Base-by-base conservation (phyloP, 1,140 invertebrate species). In the Apolygus lucorum region DNA sequence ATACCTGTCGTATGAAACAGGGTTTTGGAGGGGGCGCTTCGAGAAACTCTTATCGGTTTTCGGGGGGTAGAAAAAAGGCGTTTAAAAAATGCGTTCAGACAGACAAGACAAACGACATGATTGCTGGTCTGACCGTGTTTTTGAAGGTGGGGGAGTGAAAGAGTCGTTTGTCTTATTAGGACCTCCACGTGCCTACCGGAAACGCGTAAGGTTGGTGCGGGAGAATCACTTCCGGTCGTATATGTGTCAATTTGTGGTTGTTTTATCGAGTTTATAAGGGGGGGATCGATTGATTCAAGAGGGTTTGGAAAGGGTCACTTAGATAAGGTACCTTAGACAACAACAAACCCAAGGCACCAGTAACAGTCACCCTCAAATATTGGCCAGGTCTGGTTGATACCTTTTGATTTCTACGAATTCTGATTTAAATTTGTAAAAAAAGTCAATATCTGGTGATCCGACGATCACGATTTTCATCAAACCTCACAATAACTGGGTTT, bases 111-210 rank as follows among this genome's bases (percentile, higher is more conserved):
- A 49, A 49, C 17, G 34, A 49, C 34, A 49, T 49, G 34, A 49
- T 49, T 49, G 17, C 34, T 8, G 34, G 34, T 8, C 17, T 8
- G 34, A 8, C 34, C 34, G 17, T 11, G 34, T 49, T 49, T 49
- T 49, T 11, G 8, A 49, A 49, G 17, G 34, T 49, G n/a, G n/a
- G n/a, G n/a, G n/a, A n/a, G n/a, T n/a, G n/a, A n/a, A n/a, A n/a
- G 34, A 49, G 34, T 49, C 34, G 34, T 49, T 49, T 49, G 34
- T 49, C 34, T 49, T 49, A 49, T 49, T 49, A 49, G 34, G 34
- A 17, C 17, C 8, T 49, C 34, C 8, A 49, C 34, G 34, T 8
- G 34, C 34, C 17, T 49, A 49, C 34, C 34, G 34, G 34, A 49
- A 49, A 17, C 34, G 8, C 17, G 34, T 17, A 17, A 49, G 34